A percentile compares a stretch with the other conserved stretches of the same genome.
These are phyloP conservation scores for Lutjanus campechanus DNA, from an alignment of 2,797 vertebrate genomes.

Conservation along the genomic window DNA sequence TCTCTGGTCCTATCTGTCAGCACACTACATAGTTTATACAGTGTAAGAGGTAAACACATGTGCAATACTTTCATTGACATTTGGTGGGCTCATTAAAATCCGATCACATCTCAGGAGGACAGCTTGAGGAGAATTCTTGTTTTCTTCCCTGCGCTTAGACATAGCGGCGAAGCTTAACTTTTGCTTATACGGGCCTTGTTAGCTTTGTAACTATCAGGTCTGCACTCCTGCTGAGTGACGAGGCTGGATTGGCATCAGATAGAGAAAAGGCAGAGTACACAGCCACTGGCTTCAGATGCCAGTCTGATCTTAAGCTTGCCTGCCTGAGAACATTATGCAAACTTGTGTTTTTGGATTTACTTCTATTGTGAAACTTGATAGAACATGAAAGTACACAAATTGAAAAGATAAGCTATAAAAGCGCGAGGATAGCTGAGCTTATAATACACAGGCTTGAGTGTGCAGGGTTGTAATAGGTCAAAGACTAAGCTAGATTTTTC, in stretches of 20 bases:
- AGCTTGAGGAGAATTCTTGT: slow-evolving; percentile 48
- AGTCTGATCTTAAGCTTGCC: slow-evolving; percentile 7
- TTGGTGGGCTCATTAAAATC: slow-evolving; percentile 76
- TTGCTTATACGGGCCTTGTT: slow-evolving; percentile 45
- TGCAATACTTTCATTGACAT: slow-evolving; percentile 73
- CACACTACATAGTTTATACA: slow-evolving; percentile 54
- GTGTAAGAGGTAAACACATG: slow-evolving; percentile 60
- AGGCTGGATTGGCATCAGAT: slow-evolving; percentile 20
- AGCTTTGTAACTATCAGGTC: slow-evolving; percentile 46
- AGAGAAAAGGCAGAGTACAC: slow-evolving; percentile 3
- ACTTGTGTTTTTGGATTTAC: slow-evolving; percentile 31
- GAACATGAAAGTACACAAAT: slow-evolving; percentile 23
- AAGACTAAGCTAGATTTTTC: slow-evolving; percentile 44
- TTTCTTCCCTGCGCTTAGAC: slow-evolving; percentile 45
- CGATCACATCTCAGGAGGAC: slow-evolving; percentile 67
- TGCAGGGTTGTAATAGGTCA: slow-evolving; percentile 40
- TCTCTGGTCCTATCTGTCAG: slow-evolving; percentile 61
- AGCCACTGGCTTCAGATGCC: slow-evolving; percentile 15
- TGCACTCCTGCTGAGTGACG: slow-evolving; percentile 46
- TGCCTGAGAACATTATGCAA: slow-evolving; percentile 12
- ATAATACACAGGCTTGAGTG: slow-evolving; percentile 14
- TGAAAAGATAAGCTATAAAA: slow-evolving; percentile 4
- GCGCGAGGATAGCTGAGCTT: background rate
- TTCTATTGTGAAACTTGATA: slow-evolving; percentile 29
- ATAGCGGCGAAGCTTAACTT: slow-evolving; percentile 28